A percentile compares a stretch with the other conserved stretches of the same genome.
Evolutionary conservation across 2,888 invertebrate genomes (phyloP).

Genomic region (Chalcosyrphus nemorum): DNA sequence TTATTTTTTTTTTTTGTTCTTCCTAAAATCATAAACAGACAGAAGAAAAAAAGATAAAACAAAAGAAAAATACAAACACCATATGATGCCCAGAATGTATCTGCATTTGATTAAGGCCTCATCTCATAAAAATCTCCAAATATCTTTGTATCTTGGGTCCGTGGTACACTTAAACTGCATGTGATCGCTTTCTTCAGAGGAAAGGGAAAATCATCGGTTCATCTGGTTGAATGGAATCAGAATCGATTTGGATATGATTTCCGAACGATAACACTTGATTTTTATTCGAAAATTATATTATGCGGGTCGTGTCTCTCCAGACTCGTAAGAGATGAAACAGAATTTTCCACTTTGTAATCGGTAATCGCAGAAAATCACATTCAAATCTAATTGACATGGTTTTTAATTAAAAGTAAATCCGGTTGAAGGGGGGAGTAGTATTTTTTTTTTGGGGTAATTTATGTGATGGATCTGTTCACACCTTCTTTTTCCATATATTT

Average conservation of each 20-base stretch:
- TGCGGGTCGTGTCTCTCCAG: constrained; percentile 32
- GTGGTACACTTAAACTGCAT: constrained; percentile 40
- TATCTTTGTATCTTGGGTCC: constrained; percentile 38
- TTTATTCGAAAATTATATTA: constrained; percentile 70
- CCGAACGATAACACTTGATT: constrained; percentile 64
- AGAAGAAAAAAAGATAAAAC: constrained; percentile 41
- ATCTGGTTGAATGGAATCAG: constrained; percentile 52
- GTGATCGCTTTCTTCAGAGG: constrained; percentile 5
- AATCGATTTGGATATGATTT: constrained; percentile 67
- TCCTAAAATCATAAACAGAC: constrained; percentile 45
- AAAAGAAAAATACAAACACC: constrained; percentile 13
- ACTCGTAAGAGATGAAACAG: constrained; percentile 50
- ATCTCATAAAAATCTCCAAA: constrained; percentile 62
- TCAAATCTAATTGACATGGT: constrained; percentile 64
- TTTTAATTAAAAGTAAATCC: constrained; percentile 62
- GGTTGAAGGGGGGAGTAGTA: constrained; percentile 22
- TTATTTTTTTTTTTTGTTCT: constrained; percentile 9
- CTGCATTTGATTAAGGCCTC: constrained; percentile 61
- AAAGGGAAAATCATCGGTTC: constrained; percentile 29
- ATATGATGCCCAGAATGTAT: constrained; percentile 30
- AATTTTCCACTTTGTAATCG: constrained; percentile 66
- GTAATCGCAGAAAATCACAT: constrained; percentile 63
- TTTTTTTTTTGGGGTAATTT: constrained; percentile 45
- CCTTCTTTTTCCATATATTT: constrained; percentile 38
- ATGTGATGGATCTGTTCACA: constrained; percentile 61